Conservation (phyloP, 2,113 vertebrate genomes). For the Xyliphius kryptos region DNA sequence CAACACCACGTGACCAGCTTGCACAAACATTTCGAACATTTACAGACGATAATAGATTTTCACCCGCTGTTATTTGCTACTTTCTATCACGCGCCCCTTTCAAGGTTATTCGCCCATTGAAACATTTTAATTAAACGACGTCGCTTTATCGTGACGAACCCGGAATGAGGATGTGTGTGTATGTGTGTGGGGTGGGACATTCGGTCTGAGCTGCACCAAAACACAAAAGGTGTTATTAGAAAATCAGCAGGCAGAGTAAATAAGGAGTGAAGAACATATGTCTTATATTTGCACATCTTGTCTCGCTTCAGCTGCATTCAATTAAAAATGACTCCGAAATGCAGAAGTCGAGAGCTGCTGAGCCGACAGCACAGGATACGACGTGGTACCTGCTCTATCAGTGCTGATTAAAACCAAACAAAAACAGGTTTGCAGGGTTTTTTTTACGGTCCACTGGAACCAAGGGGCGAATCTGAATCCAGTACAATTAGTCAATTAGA, state of each 20-base stretch:
- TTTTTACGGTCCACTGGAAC: too few relatives aligned
- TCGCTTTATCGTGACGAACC: slow-evolving; percentile 35
- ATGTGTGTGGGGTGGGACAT: slow-evolving; percentile 17
- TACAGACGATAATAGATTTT: slow-evolving; percentile 24
- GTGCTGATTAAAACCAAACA: too few relatives aligned
- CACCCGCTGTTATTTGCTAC: slow-evolving; percentile 21
- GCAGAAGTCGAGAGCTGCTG: slow-evolving; percentile 20
- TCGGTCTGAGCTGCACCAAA: slow-evolving; percentile 31
- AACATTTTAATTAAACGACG: slow-evolving; percentile 44
- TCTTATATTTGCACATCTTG: slow-evolving; percentile 48
- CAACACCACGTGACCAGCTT: not conserved
- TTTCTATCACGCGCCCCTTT: slow-evolving; percentile 22
- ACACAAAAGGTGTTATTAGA: slow-evolving; percentile 45
- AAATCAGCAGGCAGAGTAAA: slow-evolving; percentile 41
- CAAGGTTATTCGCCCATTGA: slow-evolving; percentile 34
- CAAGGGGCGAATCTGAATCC: too few relatives aligned
- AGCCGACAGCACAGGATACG: too few relatives aligned
- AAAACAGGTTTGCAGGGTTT: too few relatives aligned
- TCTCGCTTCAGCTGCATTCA: slow-evolving; percentile 48
- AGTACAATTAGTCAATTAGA: too few relatives aligned
- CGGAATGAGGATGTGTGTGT: slow-evolving; percentile 22
- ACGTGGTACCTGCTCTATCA: too few relatives aligned
- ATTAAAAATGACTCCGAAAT: slow-evolving; percentile 42
- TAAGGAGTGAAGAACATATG: slow-evolving; percentile 42
- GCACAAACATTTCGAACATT: slow-evolving; percentile 9